Evolutionary conservation across 2,797 vertebrate genomes (phyloP).

Genomic region (Centropyge bicolor): DNA sequence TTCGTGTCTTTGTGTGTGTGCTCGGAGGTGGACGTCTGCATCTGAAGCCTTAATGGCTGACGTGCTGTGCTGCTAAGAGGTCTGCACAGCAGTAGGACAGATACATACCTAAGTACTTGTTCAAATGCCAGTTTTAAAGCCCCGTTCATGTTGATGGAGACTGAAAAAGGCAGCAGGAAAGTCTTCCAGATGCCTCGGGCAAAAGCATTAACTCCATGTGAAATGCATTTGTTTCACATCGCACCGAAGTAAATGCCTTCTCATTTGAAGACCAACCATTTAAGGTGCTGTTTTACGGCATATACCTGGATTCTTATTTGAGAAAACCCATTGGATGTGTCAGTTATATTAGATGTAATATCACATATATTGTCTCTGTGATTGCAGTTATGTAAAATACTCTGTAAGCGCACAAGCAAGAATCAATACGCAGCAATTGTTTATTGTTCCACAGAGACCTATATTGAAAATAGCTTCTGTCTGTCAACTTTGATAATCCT

Average conservation of each 20-base stretch:
- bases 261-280: constrained; percentile 32
- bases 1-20: background rate
- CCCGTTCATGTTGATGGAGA: constrained; percentile 37
- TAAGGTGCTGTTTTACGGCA: constrained; percentile 4
- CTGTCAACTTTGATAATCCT: constrained; percentile 46
- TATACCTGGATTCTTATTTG: constrained; percentile 1
- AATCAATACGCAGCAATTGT: constrained; percentile 57
- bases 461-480: constrained; percentile 49
- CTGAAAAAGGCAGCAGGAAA: constrained; percentile 30
- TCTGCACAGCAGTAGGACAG: constrained; percentile 31
- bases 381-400: constrained; percentile 1
- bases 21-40: constrained; percentile 15
- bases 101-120: constrained; percentile 25
- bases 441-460: constrained; percentile 41
- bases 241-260: constrained; percentile 13
- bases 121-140: constrained; percentile 51
- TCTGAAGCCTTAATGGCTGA: constrained; percentile 44
- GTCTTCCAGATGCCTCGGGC: constrained; percentile 21
- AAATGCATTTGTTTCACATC: constrained; percentile 50
- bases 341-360: constrained; percentile 7
- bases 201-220: constrained; percentile 45
- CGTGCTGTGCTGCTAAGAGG: constrained; percentile 51
- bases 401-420: constrained; percentile 14
- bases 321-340: constrained; percentile 11
- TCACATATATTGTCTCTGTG: background rate